Base-by-base conservation (phyloP, 2,113 vertebrate genomes). In the Symphodus melops region DNA sequence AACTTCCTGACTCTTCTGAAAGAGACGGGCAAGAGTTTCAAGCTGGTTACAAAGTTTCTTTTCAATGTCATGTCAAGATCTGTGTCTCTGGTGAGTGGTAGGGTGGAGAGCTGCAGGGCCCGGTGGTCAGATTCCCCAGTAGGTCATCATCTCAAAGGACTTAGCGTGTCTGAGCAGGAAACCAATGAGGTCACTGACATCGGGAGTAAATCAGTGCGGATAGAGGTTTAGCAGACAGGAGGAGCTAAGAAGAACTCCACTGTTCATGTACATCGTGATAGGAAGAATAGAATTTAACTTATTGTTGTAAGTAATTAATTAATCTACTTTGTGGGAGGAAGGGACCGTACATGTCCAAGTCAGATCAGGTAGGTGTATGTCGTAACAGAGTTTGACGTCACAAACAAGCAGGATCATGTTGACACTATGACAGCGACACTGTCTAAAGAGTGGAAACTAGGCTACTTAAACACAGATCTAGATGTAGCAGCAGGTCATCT, bases 121-220 rank as follows among this genome's bases (percentile, higher is more conserved):
- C 20, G 25, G 14, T n/a, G 37, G 46, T 78, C 19, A 56, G 23
- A 64, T 52, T 56, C 2, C 21, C 55, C 23, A 39, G 11, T 19
- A 21, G 23, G 2, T 16, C 25, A 1, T 67, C 66, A 68, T 74
- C 49, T 42, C 23, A 9, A 61, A 25, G 1, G 37, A 56, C 59
- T 75, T 69, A 68, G 41, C 28, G 23, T 1, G 64, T 79, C 75
- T 84, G 63, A 82, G 75, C 79, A 82, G 87, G 70, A 79, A 81
- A 36, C 41, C 3, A 7, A 28, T 9, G 2, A n/a, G 60, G 57
- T 61, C 62, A 68, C 8, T 23, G 2, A 51, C 60, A 16, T 82
- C 44, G 65, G 3, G 0, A 0, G 12, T 80, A 48, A 51, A 46
- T 82, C 72, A 82, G 20, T 20, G 11, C 21, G 36, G 51, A 46